A percentile compares a stretch with the other conserved stretches of the same genome.
These are phyloP conservation scores for Denticeps clupeoides DNA, from an alignment of 2,797 vertebrate genomes.

Conservation along the genomic window DNA sequence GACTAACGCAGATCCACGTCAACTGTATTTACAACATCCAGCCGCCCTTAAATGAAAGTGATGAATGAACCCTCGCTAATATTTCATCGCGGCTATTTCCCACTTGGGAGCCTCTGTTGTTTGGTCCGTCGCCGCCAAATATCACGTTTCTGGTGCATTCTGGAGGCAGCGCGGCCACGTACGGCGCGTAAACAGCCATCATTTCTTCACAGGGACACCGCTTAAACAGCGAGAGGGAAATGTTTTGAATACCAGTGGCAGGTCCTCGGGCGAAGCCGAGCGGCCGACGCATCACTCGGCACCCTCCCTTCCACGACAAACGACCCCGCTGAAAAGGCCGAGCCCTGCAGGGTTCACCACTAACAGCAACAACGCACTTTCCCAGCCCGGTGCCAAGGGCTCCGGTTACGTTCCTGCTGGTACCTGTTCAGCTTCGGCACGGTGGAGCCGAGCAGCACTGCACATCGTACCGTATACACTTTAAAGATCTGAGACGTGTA, in stretches of 20 bases:
- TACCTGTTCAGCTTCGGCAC: too few relatives aligned
- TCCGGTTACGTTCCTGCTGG: too few relatives aligned
- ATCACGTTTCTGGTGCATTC: too few relatives aligned
- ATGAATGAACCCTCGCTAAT: slow-evolving; percentile 1
- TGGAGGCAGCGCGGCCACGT: slow-evolving; percentile 54
- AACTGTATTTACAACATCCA: slow-evolving; percentile 2
- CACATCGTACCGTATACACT: too few relatives aligned
- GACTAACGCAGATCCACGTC: too few relatives aligned
- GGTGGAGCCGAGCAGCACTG: too few relatives aligned
- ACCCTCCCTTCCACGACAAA: slow-evolving; percentile 32
- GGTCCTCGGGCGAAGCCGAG: slow-evolving; percentile 56
- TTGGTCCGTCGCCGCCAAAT: too few relatives aligned
- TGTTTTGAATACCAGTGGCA: slow-evolving; percentile 58
- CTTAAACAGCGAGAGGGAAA: slow-evolving; percentile 59
- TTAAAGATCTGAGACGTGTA: too few relatives aligned
- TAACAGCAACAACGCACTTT: slow-evolving; percentile 8
- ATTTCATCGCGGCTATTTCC: neutral
- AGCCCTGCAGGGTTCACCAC: too few relatives aligned
- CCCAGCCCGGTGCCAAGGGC: neutral
- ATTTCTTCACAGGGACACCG: slow-evolving; percentile 69
- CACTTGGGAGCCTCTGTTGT: neutral
- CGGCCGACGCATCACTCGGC: slow-evolving; percentile 35
- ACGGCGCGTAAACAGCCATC: slow-evolving; percentile 62
- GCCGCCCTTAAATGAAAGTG: slow-evolving; percentile 2
- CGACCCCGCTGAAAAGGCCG: too few relatives aligned